Evolutionary conservation across 2,888 invertebrate species (phyloP), one percentile per base, ranked within the genome.

Genomic region (Pyrochroa serraticornis): DNA sequence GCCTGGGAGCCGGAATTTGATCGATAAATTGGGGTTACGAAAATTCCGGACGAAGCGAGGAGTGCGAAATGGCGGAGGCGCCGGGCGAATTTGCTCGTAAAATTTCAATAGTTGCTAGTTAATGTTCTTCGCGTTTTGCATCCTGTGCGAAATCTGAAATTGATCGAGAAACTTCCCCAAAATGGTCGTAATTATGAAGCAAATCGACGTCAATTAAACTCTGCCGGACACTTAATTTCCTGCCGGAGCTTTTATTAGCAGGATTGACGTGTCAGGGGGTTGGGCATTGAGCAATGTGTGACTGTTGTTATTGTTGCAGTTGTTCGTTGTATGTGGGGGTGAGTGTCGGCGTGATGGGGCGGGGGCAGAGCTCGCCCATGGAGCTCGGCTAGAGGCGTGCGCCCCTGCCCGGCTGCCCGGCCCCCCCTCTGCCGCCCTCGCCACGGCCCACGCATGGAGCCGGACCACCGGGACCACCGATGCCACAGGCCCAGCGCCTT

Each of bases 381-480:
- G 90, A 90, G 89, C 87, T 89, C 87, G 90, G 90, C 86, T 90
- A 89, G 87, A 87, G 85, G 87, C 86, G 86, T 83, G 87, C 87
- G 88, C 85, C 85, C 85, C 81, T 80, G 77, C 82, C 84, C 78
- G 80, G 82, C 85, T 83, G 83, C 83, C 85, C 83, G 64, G 65
- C 69, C 69, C 69, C 68, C 70, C 66, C 69, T 67, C 65, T 65
- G 67, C 71, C 70, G 67, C 69, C 63, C 64, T 64, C 66, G 83
- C 87, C 86, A 87, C 87, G 89, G 84, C 87, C 87, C 86, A 85
- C 89, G 88, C 86, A 89, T 89, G 89, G 89, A 90, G 88, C 87
- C 88, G 87, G 89, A 89, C 85, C 89, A 89, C 86, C 87, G 85
- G 86, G 86, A 87, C 84, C 85, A 85, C 81, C 81, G 77, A 82